Evolutionary conservation across 2,888 invertebrate species (phyloP), one percentile per base, ranked within the genome.

Genomic region (Cheilosia vernalis): DNA sequence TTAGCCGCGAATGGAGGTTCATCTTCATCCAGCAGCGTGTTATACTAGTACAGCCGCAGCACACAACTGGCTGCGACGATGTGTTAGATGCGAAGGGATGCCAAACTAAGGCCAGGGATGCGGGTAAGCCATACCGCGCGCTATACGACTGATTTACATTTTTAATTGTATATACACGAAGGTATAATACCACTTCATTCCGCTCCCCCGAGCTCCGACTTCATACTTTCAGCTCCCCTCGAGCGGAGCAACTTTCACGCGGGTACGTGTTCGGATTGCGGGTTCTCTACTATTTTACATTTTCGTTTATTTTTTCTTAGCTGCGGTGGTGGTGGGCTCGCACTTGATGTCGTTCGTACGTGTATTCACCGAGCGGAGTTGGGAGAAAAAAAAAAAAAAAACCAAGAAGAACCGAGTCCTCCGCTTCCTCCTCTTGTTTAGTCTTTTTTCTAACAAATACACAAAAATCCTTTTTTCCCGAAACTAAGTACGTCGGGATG

Each of bases 101-200:
- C 85, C 72, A 77, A 51, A 51, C 51, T 51, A 51, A 85, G 81
- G 81, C 85, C 76, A 85, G 77, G 85, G 81, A 76, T 85, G 76
- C 76, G 72, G 76, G 80, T 85, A 76, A 80, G 63, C 70, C 70
- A 87, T 87, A 80, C 86, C 87, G 81, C 63, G 49, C 82, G 58
- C 78, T 83, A 37, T 37, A 79, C 87, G 88, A 88, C 89, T 89
- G 90, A 89, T 89, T 89, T 90, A 89, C 89, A 89, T 89, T 89
- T 90, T 89, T 89, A 89, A 89, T 89, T 89, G 89, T 89, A 87
- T 88, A 89, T 88, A 88, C 87, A 88, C 87, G 83, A 84, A 82
- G 87, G 85, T 85, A 85, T 85, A 85, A 85, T 85, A 81, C 76
- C 81, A 85, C 85, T 81, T 81, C 81, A 77, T 81, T 72, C 85